phyloP scores from a whole-genome alignment of 1,140 invertebrate species.

The Trinorchestia longiramus region DNA sequence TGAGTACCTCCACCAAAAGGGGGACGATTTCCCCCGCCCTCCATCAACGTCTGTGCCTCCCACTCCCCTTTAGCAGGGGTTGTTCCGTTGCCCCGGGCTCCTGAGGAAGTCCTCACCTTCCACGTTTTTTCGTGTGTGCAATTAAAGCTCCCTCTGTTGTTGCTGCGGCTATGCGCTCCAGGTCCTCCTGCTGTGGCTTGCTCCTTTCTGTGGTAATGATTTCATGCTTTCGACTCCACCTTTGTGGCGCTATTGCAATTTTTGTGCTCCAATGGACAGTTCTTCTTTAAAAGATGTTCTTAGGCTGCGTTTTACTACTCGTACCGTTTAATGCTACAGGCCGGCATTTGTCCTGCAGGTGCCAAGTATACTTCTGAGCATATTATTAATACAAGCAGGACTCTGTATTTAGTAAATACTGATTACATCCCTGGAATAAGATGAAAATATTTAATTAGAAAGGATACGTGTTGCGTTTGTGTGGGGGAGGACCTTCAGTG shows the following conservation, averaged over 20 bases:
- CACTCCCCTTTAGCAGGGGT: not conserved
- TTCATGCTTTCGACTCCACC: not conserved
- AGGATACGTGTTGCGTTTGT: not conserved
- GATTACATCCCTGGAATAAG: not conserved
- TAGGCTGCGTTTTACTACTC: not conserved
- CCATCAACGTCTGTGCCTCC: not conserved
- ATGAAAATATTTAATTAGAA: not conserved
- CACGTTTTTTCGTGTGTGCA: not conserved
- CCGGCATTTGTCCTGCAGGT: not conserved
- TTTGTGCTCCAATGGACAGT: not conserved
- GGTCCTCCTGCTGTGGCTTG: not conserved
- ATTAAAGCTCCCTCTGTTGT: not conserved
- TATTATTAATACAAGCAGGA: not conserved
- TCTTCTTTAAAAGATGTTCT: not conserved
- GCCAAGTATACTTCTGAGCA: not conserved
- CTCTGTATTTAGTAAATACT: not conserved
- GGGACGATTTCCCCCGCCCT: not conserved
- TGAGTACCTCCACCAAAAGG: not conserved
- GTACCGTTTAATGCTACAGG: not conserved
- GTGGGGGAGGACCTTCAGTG: not conserved
- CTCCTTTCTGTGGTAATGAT: not conserved
- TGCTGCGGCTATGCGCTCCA: not conserved
- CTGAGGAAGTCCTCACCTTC: constrained; percentile 5
- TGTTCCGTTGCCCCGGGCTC: constrained; percentile 3
- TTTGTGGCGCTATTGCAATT: not conserved